phyloP scores from a whole-genome alignment of 2,888 invertebrate species.

The Agrotis exclamationis region DNA sequence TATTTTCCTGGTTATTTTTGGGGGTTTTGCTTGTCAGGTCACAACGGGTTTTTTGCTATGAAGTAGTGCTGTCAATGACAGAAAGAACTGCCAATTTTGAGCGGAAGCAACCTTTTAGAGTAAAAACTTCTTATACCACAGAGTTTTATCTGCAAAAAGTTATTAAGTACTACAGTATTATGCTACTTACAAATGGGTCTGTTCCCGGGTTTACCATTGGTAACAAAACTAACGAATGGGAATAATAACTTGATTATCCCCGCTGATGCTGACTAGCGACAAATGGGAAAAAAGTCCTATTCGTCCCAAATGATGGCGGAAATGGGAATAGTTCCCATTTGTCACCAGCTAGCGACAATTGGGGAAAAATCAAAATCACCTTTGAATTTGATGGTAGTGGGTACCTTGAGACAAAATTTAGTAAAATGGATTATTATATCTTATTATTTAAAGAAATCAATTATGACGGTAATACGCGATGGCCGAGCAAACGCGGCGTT shows the following conservation, averaged over 20 bases:
- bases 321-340: too few species aligned
- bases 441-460: constrained; percentile 20
- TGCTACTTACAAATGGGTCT: neutral
- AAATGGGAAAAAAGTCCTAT: too few species aligned
- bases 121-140: neutral
- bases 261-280: too few species aligned
- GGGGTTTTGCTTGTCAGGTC: neutral
- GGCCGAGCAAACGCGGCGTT: constrained; percentile 81
- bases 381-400: too few species aligned
- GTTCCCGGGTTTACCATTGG: too few species aligned
- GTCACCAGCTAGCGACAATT: too few species aligned
- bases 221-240: too few species aligned
- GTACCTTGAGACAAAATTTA: too few species aligned
- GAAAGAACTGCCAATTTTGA: neutral
- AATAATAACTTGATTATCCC: too few species aligned
- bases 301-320: too few species aligned
- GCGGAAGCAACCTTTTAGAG: neutral
- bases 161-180: neutral
- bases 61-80: constrained; percentile 10
- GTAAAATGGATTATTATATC: too few species aligned
- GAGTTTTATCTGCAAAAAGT: neutral
- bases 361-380: too few species aligned
- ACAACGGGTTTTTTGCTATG: neutral
- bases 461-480: constrained; percentile 62
- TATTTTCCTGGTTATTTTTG: neutral